Evolutionary conservation across 2,113 vertebrate genomes (phyloP).

Genomic region (Sorex araneus): DNA sequence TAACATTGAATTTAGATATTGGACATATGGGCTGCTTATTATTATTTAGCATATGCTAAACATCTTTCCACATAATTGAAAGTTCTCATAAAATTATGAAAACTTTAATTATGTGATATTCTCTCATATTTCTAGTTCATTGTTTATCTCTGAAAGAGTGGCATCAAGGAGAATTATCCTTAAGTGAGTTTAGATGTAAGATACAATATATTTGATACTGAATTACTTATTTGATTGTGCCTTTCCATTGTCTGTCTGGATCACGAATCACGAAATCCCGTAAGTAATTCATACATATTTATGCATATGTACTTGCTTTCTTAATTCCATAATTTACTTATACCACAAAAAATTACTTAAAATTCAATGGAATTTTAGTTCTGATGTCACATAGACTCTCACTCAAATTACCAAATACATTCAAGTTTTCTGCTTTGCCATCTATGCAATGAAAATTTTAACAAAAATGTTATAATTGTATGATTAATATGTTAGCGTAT

Average conservation of each 20-base stretch:
- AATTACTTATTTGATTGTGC: background rate
- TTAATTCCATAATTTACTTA: background rate
- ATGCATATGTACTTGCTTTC: background rate
- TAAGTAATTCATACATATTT: too few relatives aligned
- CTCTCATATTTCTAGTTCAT: background rate
- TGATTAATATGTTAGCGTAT: background rate
- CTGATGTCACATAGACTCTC: background rate
- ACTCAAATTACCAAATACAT: background rate
- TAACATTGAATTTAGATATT: background rate
- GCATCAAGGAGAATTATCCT: background rate
- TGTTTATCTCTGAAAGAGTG: background rate
- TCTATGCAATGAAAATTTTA: constrained; percentile 25
- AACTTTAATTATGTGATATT: background rate
- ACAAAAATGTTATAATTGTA: background rate
- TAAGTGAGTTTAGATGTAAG: background rate
- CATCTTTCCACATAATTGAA: background rate
- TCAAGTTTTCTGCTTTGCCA: background rate
- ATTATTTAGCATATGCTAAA: background rate
- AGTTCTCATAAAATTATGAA: background rate
- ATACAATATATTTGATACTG: background rate
- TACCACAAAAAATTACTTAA: background rate
- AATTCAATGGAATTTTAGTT: background rate
- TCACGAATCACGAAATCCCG: too few relatives aligned
- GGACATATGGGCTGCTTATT: background rate
- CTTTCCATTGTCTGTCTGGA: too few relatives aligned